Base-by-base conservation (phyloP, 1,140 invertebrate genomes). In the Heterodera schachtii region DNA sequence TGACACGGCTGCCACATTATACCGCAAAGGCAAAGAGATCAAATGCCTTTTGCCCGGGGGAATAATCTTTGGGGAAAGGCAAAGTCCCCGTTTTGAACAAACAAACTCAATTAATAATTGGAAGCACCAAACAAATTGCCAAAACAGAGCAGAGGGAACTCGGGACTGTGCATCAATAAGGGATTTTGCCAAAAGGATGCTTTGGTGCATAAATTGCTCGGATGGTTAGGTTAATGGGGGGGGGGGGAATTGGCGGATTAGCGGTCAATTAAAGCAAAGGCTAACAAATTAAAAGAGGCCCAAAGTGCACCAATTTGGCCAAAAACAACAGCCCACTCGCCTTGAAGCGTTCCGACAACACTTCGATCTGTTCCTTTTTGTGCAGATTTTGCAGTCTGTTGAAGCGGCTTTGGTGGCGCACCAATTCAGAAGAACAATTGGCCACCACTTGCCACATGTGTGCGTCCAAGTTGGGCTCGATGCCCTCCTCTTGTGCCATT, bases 361-460 rank as follows among this genome's bases (percentile, higher is more conserved):
- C 86, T 67, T 86, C 86, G 9, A 83, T 47, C 47, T 87, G 85
- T 41, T 86, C 86, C 44, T 73, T 73, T 8, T 69, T 78, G 16
- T 47, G 57, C 31, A 86, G 70, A 47, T 85, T 87, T 13, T 71
- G 47, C 4, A 86, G 69, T 49, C 84, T 80, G 41, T 74, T 81
- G 75, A 85, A 85, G 9, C 83, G 49, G 64, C 81, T 89, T 13
- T 89, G 78, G 60, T 86, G 84, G 16, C 86, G 78, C 43, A 90
- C 77, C 73, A 88, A 78, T 75, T 88, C 88, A 41, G 77, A 73
- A 8, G 75, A 81, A 64, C 88, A 90, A 52, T 87, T 82, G 16
- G 81, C 81, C 11, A 89, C 60, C 6, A 87, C 83, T 31, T 82
- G 73, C 84, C 88, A 89, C 87, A 90, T 88, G 4, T 76, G 67